Conservation (phyloP, 2,113 vertebrate species). For the Hucho hucho region DNA sequence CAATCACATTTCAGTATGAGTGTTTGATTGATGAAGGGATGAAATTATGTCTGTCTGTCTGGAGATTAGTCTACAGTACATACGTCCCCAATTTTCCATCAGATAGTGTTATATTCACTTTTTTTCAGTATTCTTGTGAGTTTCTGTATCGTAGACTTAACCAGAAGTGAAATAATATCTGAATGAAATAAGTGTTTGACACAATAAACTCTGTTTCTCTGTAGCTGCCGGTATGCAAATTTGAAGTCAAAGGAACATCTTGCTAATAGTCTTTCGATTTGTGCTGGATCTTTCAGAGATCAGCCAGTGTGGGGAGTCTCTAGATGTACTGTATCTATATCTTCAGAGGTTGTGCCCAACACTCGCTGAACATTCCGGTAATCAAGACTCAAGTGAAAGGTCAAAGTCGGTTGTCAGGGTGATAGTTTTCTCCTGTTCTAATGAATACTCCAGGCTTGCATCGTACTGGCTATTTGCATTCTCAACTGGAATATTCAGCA, state of each 20-base stretch:
- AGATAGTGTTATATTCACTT: background rate
- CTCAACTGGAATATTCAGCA: background rate
- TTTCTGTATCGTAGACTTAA: background rate
- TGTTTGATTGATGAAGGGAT: background rate
- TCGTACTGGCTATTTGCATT: background rate
- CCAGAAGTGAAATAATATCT: background rate
- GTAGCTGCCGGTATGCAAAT: background rate
- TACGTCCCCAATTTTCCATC: background rate
- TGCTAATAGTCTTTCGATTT: constrained; percentile 20
- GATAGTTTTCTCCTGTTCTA: background rate
- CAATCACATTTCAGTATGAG: background rate
- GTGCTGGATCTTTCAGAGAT: constrained; percentile 19
- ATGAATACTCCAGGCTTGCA: background rate
- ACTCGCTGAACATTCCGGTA: background rate
- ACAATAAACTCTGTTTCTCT: constrained; percentile 31
- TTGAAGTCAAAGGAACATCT: too few relatives aligned
- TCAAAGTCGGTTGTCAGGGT: background rate
- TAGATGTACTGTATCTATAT: background rate
- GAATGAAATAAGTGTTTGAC: background rate
- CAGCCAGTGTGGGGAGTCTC: background rate
- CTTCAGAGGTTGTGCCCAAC: background rate
- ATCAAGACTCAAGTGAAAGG: background rate
- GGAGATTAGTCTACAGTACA: background rate
- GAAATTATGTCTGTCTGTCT: background rate
- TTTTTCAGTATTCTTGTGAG: background rate